Percentiles rank a stretch among this genome's conserved stretches.
Conservation (phyloP, 2,888 invertebrate species). For the Cataglyphis albicans region DNA sequence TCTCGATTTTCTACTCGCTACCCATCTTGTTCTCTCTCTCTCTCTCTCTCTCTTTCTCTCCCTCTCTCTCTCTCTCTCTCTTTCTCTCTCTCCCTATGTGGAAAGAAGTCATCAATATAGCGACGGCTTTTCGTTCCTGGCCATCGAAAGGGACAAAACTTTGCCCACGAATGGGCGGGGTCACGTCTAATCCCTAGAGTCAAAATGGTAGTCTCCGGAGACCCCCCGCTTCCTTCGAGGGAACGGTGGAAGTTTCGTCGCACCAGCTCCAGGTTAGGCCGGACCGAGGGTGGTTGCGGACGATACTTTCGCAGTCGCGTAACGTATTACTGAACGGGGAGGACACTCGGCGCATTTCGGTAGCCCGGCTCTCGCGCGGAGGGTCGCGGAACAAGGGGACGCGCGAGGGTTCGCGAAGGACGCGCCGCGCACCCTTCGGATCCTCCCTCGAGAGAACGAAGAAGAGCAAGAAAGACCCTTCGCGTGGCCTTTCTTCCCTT, state of each 20-base stretch:
- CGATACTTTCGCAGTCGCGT: conserved; percentile 80
- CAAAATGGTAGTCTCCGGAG: conserved; percentile 86
- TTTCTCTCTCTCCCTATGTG: conserved; percentile 36
- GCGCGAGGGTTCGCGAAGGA: conserved; percentile 60
- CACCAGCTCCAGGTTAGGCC: conserved; percentile 63
- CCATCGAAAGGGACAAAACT: conserved; percentile 77
- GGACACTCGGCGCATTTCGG: conserved; percentile 81
- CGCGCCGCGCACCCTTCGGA: conserved; percentile 65
- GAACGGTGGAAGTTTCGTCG: conserved; percentile 67
- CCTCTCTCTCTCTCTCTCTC: too few relatives aligned
- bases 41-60: background rate
- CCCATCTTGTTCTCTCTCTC: conserved; percentile 36
- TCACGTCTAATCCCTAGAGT: conserved; percentile 86
- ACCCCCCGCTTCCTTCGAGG: conserved; percentile 70
- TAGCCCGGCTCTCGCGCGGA: conserved; percentile 51
- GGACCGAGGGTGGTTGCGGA: conserved; percentile 74
- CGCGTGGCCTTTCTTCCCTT: conserved; percentile 56
- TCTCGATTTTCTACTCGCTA: conserved; percentile 35
- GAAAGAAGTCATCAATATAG: conserved; percentile 85
- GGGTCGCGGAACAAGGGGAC: conserved; percentile 52
- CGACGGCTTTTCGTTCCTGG: conserved; percentile 83
- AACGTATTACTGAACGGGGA: conserved; percentile 79
- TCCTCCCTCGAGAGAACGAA: conserved; percentile 58
- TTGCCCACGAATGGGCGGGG: conserved; percentile 82
- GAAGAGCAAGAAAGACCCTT: conserved; percentile 57